phyloP scores from a whole-genome alignment of 2,888 invertebrate species.

The Theretra japonica region DNA sequence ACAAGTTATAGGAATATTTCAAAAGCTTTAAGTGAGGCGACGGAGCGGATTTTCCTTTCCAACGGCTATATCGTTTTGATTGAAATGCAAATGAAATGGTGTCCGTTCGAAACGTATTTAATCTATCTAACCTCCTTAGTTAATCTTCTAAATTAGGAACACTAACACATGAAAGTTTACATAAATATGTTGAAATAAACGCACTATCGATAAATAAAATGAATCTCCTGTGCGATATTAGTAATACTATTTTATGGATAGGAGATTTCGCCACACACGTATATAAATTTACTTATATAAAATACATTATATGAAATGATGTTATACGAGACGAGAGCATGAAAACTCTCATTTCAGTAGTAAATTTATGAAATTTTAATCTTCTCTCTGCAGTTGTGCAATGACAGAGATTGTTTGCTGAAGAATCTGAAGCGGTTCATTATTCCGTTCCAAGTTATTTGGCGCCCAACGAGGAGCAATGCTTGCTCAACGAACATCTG shows the following conservation, averaged over 20 bases:
- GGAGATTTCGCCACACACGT: too few relatives aligned
- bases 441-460: conserved; percentile 74
- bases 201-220: neutral
- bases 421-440: conserved; percentile 72
- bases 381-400: conserved; percentile 57
- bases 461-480: conserved; percentile 68
- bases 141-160: conserved; percentile 67
- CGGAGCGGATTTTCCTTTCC: conserved; percentile 81
- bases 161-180: conserved; percentile 47
- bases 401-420: conserved; percentile 68
- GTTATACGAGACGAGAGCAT: conserved; percentile 13
- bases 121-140: conserved; percentile 70
- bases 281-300: too few relatives aligned
- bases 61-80: conserved; percentile 81
- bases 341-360: conserved; percentile 44
- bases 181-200: conserved; percentile 6
- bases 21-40: conserved; percentile 82
- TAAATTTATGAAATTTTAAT: conserved; percentile 61
- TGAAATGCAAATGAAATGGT: conserved; percentile 83
- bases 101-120: conserved; percentile 78
- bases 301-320: neutral
- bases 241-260: too few relatives aligned
- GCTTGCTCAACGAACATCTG: conserved; percentile 61
- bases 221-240: too few relatives aligned
- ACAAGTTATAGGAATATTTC: conserved; percentile 84